phyloP scores from a whole-genome alignment of 2,888 invertebrate genomes.

The Apotomis capreana region DNA sequence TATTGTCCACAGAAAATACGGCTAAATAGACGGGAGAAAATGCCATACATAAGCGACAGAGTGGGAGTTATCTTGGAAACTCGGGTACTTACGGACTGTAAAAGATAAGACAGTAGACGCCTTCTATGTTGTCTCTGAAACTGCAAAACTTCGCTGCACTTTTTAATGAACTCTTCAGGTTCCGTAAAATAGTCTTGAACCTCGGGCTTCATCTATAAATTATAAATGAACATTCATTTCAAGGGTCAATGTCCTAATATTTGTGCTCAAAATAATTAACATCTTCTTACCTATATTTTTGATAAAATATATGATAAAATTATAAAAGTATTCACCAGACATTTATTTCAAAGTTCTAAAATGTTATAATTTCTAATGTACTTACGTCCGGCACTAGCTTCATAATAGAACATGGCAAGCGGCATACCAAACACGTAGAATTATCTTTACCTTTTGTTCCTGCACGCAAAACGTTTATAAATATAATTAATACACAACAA shows the following conservation, averaged over 20 bases:
- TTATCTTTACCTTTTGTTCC: conserved; percentile 65
- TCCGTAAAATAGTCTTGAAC: conserved; percentile 81
- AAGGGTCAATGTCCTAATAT: neutral
- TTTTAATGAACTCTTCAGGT: conserved; percentile 78
- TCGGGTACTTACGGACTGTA: conserved; percentile 70
- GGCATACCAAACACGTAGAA: conserved; percentile 72
- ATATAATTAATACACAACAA: conserved; percentile 10
- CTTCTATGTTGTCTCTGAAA: conserved; percentile 79
- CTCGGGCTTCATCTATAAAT: conserved; percentile 77
- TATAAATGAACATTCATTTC: conserved; percentile 12
- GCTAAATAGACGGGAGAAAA: too few relatives aligned
- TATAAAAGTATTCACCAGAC: too few relatives aligned
- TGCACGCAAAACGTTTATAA: conserved; percentile 52
- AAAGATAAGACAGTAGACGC: conserved; percentile 74
- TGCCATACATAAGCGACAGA: too few relatives aligned
- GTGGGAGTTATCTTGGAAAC: neutral
- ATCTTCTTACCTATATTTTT: too few relatives aligned
- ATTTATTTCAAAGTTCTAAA: too few relatives aligned
- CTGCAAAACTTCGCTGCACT: conserved; percentile 75
- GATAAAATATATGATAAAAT: too few relatives aligned
- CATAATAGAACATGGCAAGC: conserved; percentile 74
- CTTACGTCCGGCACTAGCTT: conserved; percentile 78
- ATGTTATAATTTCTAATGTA: conserved; percentile 23
- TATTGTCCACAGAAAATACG: too few relatives aligned
- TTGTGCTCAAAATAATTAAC: neutral